These are phyloP conservation scores for Cricetomys ansorgei DNA, from an alignment of 2,113 vertebrate genomes.

Conservation along the genomic window DNA sequence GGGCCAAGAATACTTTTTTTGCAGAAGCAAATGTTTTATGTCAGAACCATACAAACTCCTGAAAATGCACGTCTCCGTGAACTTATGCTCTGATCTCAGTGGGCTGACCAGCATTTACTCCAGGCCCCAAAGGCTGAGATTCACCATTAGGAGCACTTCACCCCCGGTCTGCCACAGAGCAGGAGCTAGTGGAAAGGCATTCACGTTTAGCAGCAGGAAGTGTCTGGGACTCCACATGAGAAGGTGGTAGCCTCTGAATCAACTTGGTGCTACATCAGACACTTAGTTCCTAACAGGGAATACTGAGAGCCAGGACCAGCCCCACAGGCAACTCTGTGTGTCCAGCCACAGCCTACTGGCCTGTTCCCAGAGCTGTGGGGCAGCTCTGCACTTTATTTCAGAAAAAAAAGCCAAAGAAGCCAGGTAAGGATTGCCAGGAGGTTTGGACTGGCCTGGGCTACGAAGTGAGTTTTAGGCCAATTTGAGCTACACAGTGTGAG, in stretches of 20 bases:
- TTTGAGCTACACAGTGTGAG: not conserved
- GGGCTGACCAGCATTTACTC: not conserved
- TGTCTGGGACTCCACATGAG: not conserved
- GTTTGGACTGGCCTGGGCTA: not conserved
- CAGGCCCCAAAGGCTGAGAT: not conserved
- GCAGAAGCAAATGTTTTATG: not conserved
- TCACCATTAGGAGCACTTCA: not conserved
- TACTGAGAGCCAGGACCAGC: not conserved
- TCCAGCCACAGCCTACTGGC: not conserved
- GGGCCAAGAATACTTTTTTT: not conserved
- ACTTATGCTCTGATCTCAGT: not conserved
- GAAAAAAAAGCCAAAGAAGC: not conserved
- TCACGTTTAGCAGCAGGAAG: not conserved
- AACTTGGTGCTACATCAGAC: not conserved
- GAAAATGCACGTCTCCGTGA: not conserved
- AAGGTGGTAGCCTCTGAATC: not conserved
- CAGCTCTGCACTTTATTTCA: not conserved
- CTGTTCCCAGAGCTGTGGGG: not conserved
- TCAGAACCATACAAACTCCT: not conserved
- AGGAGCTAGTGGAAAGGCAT: not conserved
- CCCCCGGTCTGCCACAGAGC: not conserved
- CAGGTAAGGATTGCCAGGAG: not conserved
- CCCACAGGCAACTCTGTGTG: not conserved
- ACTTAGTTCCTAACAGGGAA: not conserved
- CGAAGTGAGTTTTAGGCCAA: not conserved